These are phyloP conservation scores for Pelagia noctiluca DNA, from an alignment of 30 jellyfish, hydroid and myxozoan genomes.

Conservation along the genomic window DNA sequence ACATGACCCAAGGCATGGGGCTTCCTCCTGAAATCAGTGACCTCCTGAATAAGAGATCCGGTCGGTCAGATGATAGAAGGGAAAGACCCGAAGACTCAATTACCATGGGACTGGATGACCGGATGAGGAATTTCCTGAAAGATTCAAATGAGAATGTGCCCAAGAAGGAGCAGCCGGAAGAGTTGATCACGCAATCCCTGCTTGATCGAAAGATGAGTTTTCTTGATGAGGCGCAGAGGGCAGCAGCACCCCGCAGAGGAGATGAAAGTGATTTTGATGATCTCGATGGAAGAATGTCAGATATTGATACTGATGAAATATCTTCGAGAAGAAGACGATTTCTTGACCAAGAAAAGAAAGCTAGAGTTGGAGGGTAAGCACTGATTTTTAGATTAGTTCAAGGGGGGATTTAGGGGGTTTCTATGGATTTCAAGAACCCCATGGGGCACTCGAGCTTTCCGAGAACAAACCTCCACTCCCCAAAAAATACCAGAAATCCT, in stretches of 20 bases:
- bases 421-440: too few relatives aligned
- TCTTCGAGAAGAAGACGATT: conserved; percentile 80
- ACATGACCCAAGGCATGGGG: conserved; percentile 67
- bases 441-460: too few relatives aligned
- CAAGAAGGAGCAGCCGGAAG: conserved; percentile 45
- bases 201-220: conserved; percentile 82
- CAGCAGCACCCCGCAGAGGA: conserved; percentile 43
- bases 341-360: conserved; percentile 72
- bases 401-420: too few relatives aligned
- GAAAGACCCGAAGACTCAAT: conserved; percentile 54
- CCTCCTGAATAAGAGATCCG: conserved; percentile 29
- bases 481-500: too few relatives aligned
- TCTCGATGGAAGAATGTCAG: conserved; percentile 39
- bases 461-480: too few relatives aligned
- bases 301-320: conserved; percentile 79
- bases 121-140: conserved; percentile 47
- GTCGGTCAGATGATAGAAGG: not conserved
- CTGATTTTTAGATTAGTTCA: not conserved
- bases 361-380: conserved; percentile 32
- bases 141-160: conserved; percentile 21
- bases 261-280: conserved; percentile 63
- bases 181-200: conserved; percentile 56
- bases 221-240: conserved; percentile 74
- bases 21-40: conserved; percentile 64
- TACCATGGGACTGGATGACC: conserved; percentile 57